Evolutionary conservation across 2,888 invertebrate species (phyloP).

Genomic region (Asteroscopus sphinx): DNA sequence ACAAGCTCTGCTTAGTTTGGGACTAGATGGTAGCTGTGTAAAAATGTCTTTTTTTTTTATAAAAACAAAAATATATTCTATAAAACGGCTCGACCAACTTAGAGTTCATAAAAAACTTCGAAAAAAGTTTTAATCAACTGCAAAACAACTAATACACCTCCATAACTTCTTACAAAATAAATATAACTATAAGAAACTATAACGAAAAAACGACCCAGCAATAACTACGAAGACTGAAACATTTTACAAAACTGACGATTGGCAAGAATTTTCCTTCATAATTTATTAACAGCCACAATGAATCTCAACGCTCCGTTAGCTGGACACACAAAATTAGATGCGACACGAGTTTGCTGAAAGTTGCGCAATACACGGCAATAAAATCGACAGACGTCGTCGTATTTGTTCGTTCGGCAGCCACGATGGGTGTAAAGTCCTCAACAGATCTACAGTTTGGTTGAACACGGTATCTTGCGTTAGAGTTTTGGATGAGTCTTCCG

Average conservation of each 20-base stretch:
- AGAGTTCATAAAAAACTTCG: too few species aligned
- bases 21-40: too few species aligned
- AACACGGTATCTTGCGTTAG: too few species aligned
- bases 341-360: constrained; percentile 12
- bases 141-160: constrained; percentile 4
- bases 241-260: constrained; percentile 49
- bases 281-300: constrained; percentile 53
- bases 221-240: constrained; percentile 29
- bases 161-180: constrained; percentile 23
- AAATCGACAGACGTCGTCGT: constrained; percentile 2
- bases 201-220: constrained; percentile 17
- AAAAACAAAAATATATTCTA: too few species aligned
- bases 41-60: too few species aligned
- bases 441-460: neutral
- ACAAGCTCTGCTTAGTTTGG: too few species aligned
- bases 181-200: constrained; percentile 5
- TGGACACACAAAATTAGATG: constrained; percentile 50
- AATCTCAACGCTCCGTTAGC: constrained; percentile 37
- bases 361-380: constrained; percentile 40
- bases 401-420: neutral
- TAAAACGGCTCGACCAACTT: too few species aligned
- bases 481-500: too few species aligned
- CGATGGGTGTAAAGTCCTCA: neutral
- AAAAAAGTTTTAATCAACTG: too few species aligned
- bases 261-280: constrained; percentile 47